These are phyloP conservation scores for Pollenia amentaria DNA, from an alignment of 2,888 invertebrate genomes.

Conservation along the genomic window DNA sequence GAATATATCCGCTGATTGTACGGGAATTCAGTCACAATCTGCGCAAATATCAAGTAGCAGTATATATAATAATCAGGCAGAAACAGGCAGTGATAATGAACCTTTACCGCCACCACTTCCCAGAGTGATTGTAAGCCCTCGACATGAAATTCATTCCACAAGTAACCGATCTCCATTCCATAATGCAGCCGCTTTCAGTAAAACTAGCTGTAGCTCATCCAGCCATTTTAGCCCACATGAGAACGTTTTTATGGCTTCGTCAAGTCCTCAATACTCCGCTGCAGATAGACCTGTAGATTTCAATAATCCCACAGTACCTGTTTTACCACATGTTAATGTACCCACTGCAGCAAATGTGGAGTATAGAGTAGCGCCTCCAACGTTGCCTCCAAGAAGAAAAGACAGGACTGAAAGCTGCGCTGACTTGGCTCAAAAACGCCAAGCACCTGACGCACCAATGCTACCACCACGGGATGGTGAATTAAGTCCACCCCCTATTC, in stretches of 20 bases:
- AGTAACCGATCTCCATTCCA: conserved; percentile 83
- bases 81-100: conserved; percentile 60
- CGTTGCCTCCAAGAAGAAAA: conserved; percentile 83
- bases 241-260: conserved; percentile 72
- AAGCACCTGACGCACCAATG: conserved; percentile 89
- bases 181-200: conserved; percentile 74
- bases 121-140: conserved; percentile 81
- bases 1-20: conserved; percentile 54
- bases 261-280: conserved; percentile 77
- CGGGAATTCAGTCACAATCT: conserved; percentile 43
- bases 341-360: conserved; percentile 80
- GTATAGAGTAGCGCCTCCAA: conserved; percentile 83
- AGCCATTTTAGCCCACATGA: conserved; percentile 79
- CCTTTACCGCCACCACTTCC: conserved; percentile 77
- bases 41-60: conserved; percentile 28
- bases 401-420: conserved; percentile 82
- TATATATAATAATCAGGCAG: conserved; percentile 60
- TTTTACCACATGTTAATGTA: conserved; percentile 85
- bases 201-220: conserved; percentile 56
- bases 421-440: conserved; percentile 85
- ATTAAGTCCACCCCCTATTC: conserved; percentile 88
- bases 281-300: conserved; percentile 78
- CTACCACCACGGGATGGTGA: conserved; percentile 90
- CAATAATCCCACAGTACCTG: conserved; percentile 80
- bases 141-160: conserved; percentile 77